A percentile compares a stretch with the other conserved stretches of the same genome.
Evolutionary conservation across 1,140 invertebrate species (phyloP).

Genomic region (Drosophila nigromelanica): DNA sequence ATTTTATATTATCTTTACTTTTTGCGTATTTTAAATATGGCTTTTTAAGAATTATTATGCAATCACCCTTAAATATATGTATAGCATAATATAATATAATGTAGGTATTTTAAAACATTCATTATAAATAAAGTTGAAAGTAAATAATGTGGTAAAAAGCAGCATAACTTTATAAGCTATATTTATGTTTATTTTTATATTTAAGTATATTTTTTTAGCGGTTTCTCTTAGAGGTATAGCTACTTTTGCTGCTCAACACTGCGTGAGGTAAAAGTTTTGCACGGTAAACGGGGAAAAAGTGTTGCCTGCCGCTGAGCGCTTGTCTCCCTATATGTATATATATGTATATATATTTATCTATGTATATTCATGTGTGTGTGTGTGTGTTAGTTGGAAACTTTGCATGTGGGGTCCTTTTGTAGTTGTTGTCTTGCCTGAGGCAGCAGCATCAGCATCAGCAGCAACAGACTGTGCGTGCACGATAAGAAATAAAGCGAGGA

Average conservation of each 20-base stretch:
- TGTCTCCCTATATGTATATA: background rate
- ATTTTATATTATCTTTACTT: no score
- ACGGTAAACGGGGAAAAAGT: slow-evolving; percentile 26
- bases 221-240: no score
- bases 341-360: background rate
- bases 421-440: slow-evolving; percentile 16
- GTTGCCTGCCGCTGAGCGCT: slow-evolving; percentile 34
- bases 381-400: slow-evolving; percentile 34
- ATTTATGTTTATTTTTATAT: no score
- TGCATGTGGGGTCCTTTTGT: slow-evolving; percentile 58
- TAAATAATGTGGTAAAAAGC: no score
- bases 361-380: background rate
- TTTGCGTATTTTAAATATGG: no score
- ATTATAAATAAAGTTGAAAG: no score
- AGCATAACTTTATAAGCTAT: no score
- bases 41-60: no score
- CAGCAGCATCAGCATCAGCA: slow-evolving; percentile 16
- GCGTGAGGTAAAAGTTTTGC: slow-evolving; percentile 68
- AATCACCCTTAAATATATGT: no score
- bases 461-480: slow-evolving; percentile 61
- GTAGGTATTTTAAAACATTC: no score
- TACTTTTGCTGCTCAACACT: background rate
- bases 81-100: no score
- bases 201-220: no score
- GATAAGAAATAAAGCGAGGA: slow-evolving; percentile 55